Percentiles rank a stretch among this genome's conserved stretches.
phyloP scores from a whole-genome alignment of 2,113 vertebrate species.

The Pachyramphus minor region DNA sequence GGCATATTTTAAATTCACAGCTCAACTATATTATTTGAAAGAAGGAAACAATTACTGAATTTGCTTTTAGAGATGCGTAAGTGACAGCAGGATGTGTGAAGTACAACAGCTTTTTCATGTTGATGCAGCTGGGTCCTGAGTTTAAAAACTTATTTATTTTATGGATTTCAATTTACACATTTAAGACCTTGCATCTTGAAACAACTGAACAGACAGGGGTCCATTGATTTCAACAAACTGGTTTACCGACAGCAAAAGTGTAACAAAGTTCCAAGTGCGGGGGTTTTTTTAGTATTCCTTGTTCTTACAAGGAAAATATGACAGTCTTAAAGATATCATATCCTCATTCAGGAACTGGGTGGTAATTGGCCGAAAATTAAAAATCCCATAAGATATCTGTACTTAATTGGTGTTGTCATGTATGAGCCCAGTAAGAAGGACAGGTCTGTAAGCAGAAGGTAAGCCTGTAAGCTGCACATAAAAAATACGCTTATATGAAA shows the following conservation, averaged over 20 bases:
- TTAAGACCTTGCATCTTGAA: background rate
- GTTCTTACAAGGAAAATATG: background rate
- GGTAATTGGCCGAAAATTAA: background rate
- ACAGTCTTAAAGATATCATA: background rate
- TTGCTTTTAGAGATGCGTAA: background rate
- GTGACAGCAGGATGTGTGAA: background rate
- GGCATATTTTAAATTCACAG: background rate
- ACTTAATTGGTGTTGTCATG: background rate
- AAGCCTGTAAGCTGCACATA: background rate
- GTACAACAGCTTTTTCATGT: background rate
- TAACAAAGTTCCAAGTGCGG: background rate
- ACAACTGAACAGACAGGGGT: background rate
- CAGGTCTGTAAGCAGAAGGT: background rate
- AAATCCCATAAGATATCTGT: background rate
- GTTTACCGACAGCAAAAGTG: background rate
- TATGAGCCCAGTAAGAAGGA: background rate
- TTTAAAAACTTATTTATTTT: background rate
- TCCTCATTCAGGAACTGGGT: background rate
- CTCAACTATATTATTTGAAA: background rate
- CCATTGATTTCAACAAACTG: background rate
- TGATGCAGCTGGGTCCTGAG: background rate
- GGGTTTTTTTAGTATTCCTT: background rate
- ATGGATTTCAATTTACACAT: background rate
- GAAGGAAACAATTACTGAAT: constrained; percentile 1
- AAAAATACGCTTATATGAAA: background rate